Conservation (phyloP, 92 coral and sea anemone species). For the Virgularia gustaviana region DNA sequence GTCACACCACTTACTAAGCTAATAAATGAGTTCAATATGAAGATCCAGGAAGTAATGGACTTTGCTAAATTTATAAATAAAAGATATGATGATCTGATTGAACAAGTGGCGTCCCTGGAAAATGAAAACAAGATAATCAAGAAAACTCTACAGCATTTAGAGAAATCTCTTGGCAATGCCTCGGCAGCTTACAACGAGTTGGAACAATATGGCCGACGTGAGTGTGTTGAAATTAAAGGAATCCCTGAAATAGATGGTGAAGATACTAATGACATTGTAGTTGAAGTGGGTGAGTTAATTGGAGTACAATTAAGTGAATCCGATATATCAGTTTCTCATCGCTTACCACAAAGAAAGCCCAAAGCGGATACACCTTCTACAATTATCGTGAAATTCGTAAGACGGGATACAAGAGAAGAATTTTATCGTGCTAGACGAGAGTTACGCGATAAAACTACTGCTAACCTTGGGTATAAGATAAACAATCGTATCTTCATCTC, state of each 20-base stretch:
- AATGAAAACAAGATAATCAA: background rate
- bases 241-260: slow-evolving; percentile 19
- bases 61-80: slow-evolving; percentile 19
- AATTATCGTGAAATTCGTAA: slow-evolving; percentile 17
- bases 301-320: slow-evolving; percentile 8
- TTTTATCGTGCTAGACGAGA: slow-evolving; percentile 16
- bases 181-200: slow-evolving; percentile 20
- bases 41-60: slow-evolving; percentile 7
- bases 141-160: slow-evolving; percentile 2
- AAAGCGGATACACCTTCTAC: slow-evolving; percentile 7
- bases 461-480: slow-evolving; percentile 8
- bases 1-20: slow-evolving; percentile 6
- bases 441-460: slow-evolving; percentile 11
- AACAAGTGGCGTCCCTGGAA: background rate
- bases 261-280: slow-evolving; percentile 13
- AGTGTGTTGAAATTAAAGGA: slow-evolving; percentile 23
- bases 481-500: slow-evolving; percentile 18
- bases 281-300: slow-evolving; percentile 13
- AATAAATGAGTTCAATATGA: slow-evolving; percentile 3
- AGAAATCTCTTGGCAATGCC: background rate
- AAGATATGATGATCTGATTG: background rate
- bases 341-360: background rate
- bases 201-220: slow-evolving; percentile 28
- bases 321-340: slow-evolving; percentile 29
- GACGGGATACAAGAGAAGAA: slow-evolving; percentile 19